Percentiles rank a stretch among this genome's conserved stretches.
phyloP scores from a whole-genome alignment of 2,888 invertebrate genomes.

The Tetrapedia diversipes region DNA sequence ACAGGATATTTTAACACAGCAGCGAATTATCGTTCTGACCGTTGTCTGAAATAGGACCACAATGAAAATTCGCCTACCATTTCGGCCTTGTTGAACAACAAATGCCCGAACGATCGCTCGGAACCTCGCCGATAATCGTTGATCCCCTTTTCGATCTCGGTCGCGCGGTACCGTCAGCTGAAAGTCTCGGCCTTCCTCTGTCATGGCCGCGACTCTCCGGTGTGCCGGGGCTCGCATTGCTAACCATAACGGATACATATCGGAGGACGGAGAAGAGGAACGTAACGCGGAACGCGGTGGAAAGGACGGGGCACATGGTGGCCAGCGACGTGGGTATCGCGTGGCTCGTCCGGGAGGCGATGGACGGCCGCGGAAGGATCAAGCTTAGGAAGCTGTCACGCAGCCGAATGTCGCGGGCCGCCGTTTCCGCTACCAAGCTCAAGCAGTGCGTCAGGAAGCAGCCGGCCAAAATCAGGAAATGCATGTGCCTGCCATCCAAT shows the following conservation, averaged over 20 bases:
- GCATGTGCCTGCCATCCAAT: conserved; percentile 86
- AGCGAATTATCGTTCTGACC: too few species aligned
- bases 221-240: conserved; percentile 54
- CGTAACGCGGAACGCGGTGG: conserved; percentile 33
- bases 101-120: too few species aligned
- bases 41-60: too few species aligned
- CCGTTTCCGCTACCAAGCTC: conserved; percentile 58
- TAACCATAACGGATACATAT: conserved; percentile 55
- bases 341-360: conserved; percentile 52
- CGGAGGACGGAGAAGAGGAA: conserved; percentile 47
- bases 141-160: conserved; percentile 17
- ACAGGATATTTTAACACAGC: too few species aligned
- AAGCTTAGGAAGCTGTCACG: conserved; percentile 67
- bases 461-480: conserved; percentile 81
- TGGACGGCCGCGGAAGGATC: conserved; percentile 63
- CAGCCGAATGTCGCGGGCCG: conserved; percentile 66
- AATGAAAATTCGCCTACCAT: too few species aligned
- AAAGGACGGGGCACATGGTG: conserved; percentile 51
- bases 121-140: background rate
- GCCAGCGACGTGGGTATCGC: conserved; percentile 50
- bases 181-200: conserved; percentile 69
- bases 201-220: conserved; percentile 70
- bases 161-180: conserved; percentile 41
- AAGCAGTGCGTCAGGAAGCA: conserved; percentile 70
- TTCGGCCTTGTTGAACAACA: too few species aligned